phyloP scores from a whole-genome alignment of 2,797 vertebrate species.

The Momotus momota region DNA sequence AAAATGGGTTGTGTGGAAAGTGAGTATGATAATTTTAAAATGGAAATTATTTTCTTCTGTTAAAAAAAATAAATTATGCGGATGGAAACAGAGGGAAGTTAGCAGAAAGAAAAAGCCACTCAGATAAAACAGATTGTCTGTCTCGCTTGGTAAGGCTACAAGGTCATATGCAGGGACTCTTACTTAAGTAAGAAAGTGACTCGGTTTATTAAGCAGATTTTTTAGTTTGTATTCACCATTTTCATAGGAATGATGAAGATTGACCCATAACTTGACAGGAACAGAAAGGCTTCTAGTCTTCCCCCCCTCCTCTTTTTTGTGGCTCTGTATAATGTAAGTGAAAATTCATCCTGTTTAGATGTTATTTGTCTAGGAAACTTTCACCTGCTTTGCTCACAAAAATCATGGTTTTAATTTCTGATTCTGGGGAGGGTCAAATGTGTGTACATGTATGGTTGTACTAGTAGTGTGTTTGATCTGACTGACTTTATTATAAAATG shows the following conservation, averaged over 20 bases:
- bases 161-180: conserved; percentile 13
- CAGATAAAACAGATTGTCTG: neutral
- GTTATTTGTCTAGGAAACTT: neutral
- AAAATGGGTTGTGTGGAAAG: conserved; percentile 28
- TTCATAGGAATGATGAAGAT: neutral
- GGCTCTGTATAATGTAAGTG: neutral
- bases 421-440: neutral
- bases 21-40: conserved; percentile 55
- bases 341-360: neutral
- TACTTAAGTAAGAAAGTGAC: neutral
- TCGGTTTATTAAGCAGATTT: neutral
- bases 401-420: neutral
- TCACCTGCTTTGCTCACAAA: neutral
- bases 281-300: neutral
- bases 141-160: neutral
- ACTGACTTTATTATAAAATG: neutral
- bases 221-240: neutral
- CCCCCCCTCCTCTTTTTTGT: too few relatives aligned
- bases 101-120: conserved; percentile 22
- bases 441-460: neutral
- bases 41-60: conserved; percentile 70
- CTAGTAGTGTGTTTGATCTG: neutral
- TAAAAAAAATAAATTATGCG: conserved; percentile 51
- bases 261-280: neutral
- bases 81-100: conserved; percentile 40